Evolutionary conservation across 1,140 invertebrate species (phyloP).

Genomic region (silkworm (Bombyx mori)): ASM3026992v2 NC_085131.1:6286501-6287000

Average conservation of each 20-base stretch:
- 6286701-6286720: conserved; percentile 54
- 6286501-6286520: no score
- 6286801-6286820: background rate
- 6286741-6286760: conserved; percentile 36
- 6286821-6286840: background rate
- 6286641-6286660: conserved; percentile 46
- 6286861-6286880: background rate
- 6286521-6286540: background rate
- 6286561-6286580: conserved; percentile 2
- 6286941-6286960: conserved; percentile 54
- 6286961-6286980: conserved; percentile 16
- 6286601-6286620: conserved; percentile 46
- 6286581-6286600: conserved; percentile 14
- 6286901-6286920: conserved; percentile 26
- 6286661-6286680: conserved; percentile 46
- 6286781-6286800: background rate
- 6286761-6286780: background rate
- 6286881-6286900: background rate
- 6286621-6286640: conserved; percentile 62
- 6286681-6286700: conserved; percentile 64
- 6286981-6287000: conserved; percentile 15
- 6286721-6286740: conserved; percentile 52
- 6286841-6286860: background rate
- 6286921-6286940: conserved; percentile 37
- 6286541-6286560: background rate